Base-by-base conservation (phyloP, 2,113 vertebrate species). In the Ammodramus savannarum region DNA sequence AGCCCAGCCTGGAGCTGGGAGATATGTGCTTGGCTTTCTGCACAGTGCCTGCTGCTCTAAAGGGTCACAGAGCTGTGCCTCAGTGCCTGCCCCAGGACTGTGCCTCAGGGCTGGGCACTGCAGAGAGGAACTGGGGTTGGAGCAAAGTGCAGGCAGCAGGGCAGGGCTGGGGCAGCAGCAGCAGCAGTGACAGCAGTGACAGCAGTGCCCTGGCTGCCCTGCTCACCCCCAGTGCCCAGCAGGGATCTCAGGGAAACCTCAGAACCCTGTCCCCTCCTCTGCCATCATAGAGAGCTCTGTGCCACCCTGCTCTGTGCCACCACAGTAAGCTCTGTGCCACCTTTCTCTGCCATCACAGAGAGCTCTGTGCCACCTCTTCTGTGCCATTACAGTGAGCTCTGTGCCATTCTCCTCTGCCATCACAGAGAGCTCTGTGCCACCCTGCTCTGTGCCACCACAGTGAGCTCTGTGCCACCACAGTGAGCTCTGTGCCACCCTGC, bases 1-100 rank as follows among this genome's bases (percentile, higher is more conserved):
- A 81, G 75, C 74, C 79, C 91, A 89, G 96, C 90, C 94, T 32
- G 93, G 62, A 77, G 94, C 87, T 86, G 57, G 63, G 73, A 83
- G 93, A 79, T 79, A 52, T 0, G 44, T 10, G 58, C 36, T 90
- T 82, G 43, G 68, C 39, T 77, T 87, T 59, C 79, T 91, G 69
- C 57, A 39, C 19, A 25, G 61, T 0, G 2, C 38, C 34, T 84
- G 79, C 61, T 36, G 3, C 14, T 59, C 65, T 51, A 85, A 80
- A 93, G 62, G 87, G 68, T 93, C 81, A 62, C 66, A 72, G 27
- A 95, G n/a, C 79, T 34, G 6, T 16, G n/a, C 36, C 79, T 67
- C 43, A 1, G 9, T 20, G 66, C 39, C 44, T 81, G 91, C 72
- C 92, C 68, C 63, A 75, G 78, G 82, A 61, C 66, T n/a, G 62